phyloP scores from a whole-genome alignment of 2,113 vertebrate species.

The Peromyscus polionotus region DNA sequence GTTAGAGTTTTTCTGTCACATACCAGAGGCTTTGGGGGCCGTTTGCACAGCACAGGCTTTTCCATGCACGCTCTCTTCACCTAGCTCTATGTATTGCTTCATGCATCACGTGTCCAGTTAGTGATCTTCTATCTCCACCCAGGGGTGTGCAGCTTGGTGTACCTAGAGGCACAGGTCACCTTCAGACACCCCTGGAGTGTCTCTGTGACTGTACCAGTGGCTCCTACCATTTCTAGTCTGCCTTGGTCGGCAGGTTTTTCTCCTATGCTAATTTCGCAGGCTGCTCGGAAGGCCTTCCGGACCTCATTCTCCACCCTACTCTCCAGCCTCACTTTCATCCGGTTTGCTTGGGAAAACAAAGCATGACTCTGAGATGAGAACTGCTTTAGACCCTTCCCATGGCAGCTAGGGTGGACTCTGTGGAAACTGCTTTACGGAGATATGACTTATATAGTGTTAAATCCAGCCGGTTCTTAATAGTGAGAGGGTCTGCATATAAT shows the following conservation, averaged over 20 bases:
- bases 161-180: neutral
- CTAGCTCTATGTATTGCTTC: neutral
- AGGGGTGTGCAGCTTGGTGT: neutral
- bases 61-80: neutral
- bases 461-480: neutral
- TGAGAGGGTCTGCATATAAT: neutral
- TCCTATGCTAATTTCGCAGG: neutral
- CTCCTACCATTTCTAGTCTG: neutral
- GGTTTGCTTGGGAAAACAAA: neutral
- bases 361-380: neutral
- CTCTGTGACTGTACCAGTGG: neutral
- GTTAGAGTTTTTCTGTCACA: neutral
- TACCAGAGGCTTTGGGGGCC: neutral
- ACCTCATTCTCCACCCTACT: neutral
- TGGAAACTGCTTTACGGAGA: neutral
- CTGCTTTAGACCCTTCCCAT: neutral
- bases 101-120: neutral
- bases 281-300: neutral
- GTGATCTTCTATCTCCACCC: neutral
- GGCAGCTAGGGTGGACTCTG: neutral
- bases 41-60: neutral
- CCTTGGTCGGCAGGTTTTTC: constrained; percentile 15
- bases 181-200: neutral
- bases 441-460: neutral
- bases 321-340: neutral